Evolutionary conservation across 2,113 vertebrate genomes (phyloP).

Genomic region (Globicephala melas): DNA sequence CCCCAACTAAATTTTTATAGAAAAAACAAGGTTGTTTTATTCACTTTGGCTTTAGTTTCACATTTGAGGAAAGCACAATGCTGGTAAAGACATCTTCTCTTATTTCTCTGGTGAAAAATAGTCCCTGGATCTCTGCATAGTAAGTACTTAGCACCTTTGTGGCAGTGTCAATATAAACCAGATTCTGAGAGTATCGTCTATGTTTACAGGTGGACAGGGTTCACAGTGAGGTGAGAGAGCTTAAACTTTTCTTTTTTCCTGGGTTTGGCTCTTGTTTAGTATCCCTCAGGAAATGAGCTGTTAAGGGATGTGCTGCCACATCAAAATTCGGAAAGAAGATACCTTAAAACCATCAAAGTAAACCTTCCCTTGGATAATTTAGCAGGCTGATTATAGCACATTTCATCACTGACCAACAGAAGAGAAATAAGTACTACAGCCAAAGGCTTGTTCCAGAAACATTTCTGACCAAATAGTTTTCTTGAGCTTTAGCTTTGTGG

Average conservation of each 20-base stretch:
- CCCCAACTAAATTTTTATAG: not conserved
- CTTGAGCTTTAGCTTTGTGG: not conserved
- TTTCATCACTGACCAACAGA: not conserved
- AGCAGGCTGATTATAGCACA: not conserved
- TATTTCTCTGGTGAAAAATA: not conserved
- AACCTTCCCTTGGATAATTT: slow-evolving; percentile 14
- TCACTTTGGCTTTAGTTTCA: not conserved
- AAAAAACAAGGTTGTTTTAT: not conserved
- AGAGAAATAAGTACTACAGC: not conserved
- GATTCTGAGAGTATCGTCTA: not conserved
- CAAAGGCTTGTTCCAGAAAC: not conserved
- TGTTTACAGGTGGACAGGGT: not conserved
- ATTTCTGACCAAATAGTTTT: not conserved
- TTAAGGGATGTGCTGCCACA: slow-evolving; percentile 73
- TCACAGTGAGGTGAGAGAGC: slow-evolving; percentile 1
- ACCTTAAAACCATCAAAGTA: slow-evolving; percentile 58
- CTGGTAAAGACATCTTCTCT: not conserved
- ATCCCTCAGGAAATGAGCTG: slow-evolving; percentile 78
- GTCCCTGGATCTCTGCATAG: not conserved
- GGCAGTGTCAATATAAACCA: not conserved
- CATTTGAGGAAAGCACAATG: not conserved
- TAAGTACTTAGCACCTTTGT: not conserved
- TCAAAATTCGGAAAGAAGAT: slow-evolving; percentile 69
- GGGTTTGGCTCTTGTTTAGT: slow-evolving; percentile 48
- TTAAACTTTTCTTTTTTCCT: not conserved